Conservation (phyloP, 1,140 invertebrate species). For the Paralvinella palmiformis region DNA sequence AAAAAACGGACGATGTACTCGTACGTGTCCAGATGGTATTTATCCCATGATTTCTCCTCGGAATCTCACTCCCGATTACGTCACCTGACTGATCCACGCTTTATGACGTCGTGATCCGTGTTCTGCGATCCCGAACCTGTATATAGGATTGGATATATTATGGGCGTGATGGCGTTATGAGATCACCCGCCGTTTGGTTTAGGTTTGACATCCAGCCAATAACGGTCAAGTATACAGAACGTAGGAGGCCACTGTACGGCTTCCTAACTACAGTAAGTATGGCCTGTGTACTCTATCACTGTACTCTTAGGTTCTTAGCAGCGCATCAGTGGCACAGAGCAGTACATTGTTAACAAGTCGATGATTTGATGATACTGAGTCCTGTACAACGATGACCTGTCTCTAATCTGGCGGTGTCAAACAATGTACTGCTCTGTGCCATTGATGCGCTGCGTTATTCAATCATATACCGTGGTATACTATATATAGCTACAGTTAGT, state of each 20-base stretch:
- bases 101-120: too few relatives aligned
- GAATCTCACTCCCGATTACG: too few relatives aligned
- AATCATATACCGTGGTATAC: background rate
- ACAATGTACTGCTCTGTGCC: background rate
- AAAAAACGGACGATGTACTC: too few relatives aligned
- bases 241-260: slow-evolving; percentile 56
- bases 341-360: background rate
- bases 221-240: slow-evolving; percentile 58
- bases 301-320: background rate
- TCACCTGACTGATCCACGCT: too few relatives aligned
- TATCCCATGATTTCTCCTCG: too few relatives aligned
- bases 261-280: slow-evolving; percentile 59
- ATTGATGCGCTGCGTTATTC: background rate
- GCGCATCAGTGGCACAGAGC: background rate
- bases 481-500: too few relatives aligned
- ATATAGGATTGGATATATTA: slow-evolving; percentile 50
- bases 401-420: background rate
- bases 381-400: background rate
- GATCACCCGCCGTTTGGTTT: slow-evolving; percentile 59
- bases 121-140: too few relatives aligned
- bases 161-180: slow-evolving; percentile 41
- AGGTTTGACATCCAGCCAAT: slow-evolving; percentile 60
- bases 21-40: too few relatives aligned
- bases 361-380: background rate
- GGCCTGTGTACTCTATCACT: background rate